Evolutionary conservation across 2,113 vertebrate species (phyloP).

Genomic region (Phrynosoma blainvillii): DNA sequence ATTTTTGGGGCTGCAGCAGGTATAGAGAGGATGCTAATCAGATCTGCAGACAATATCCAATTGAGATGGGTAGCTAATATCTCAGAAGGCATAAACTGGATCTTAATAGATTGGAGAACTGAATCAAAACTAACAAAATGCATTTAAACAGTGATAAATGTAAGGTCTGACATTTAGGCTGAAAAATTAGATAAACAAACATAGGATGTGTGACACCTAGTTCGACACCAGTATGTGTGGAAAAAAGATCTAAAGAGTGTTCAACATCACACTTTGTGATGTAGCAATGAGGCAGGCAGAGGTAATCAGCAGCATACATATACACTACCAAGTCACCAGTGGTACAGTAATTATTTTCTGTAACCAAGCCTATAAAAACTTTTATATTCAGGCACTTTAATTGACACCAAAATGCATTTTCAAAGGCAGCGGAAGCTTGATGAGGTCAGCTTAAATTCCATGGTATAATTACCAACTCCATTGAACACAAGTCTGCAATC

Average conservation of each 20-base stretch:
- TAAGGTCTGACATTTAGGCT: too few species aligned
- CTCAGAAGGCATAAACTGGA: too few species aligned
- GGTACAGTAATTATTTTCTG: conserved; percentile 67
- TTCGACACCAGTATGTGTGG: too few species aligned
- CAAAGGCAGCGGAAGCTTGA: conserved; percentile 72
- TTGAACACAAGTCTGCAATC: conserved; percentile 74
- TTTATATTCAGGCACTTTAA: conserved; percentile 71
- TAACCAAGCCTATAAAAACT: conserved; percentile 69
- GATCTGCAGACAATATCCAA: too few species aligned
- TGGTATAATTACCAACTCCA: conserved; percentile 66
- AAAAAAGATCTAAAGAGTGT: neutral
- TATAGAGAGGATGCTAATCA: too few species aligned
- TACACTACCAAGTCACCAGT: conserved; percentile 69
- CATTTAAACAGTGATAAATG: too few species aligned
- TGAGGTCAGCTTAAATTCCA: conserved; percentile 72
- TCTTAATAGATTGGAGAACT: too few species aligned
- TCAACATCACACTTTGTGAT: neutral
- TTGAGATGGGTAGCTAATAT: too few species aligned
- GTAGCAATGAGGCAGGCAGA: conserved; percentile 54
- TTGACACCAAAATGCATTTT: conserved; percentile 73
- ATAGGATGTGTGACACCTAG: too few species aligned
- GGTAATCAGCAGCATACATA: conserved; percentile 66
- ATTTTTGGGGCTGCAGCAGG: too few species aligned
- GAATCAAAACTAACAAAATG: too few species aligned
- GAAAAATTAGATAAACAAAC: too few species aligned